Evolutionary conservation across 2,113 vertebrate species (phyloP).

Genomic region (Girardinichthys multiradiatus): DNA sequence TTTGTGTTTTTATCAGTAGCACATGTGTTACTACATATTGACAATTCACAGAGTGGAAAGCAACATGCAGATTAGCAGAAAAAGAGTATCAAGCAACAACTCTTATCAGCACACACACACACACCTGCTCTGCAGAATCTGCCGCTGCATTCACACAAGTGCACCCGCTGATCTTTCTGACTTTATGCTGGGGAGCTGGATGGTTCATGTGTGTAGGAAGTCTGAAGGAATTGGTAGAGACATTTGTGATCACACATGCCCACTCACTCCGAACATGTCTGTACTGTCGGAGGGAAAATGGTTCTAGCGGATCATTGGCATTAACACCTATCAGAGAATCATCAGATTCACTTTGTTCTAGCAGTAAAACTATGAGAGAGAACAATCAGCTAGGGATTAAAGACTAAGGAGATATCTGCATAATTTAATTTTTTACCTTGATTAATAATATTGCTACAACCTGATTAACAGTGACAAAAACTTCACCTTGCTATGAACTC

Average conservation of each 20-base stretch:
- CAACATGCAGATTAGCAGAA: not conserved
- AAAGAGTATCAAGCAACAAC: not conserved
- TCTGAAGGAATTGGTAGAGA: not conserved
- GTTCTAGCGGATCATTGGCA: not conserved
- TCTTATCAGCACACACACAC: not conserved
- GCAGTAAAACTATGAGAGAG: not conserved
- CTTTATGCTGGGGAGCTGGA: not conserved
- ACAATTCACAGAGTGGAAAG: not conserved
- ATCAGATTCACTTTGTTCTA: not conserved
- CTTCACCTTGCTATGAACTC: not conserved
- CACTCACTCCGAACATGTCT: not conserved
- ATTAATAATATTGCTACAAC: not conserved
- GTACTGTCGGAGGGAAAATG: not conserved
- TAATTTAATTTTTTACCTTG: not conserved
- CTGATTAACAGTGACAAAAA: not conserved
- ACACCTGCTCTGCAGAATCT: not conserved
- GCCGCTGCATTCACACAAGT: not conserved
- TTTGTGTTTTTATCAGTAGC: not conserved
- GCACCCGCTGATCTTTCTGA: not conserved
- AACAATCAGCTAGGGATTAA: not conserved
- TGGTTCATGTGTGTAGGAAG: not conserved
- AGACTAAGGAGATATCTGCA: not conserved
- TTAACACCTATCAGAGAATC: not conserved
- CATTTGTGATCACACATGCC: slow-evolving; percentile 6
- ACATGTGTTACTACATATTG: not conserved